Base-by-base conservation (phyloP, 2,113 vertebrate species). In the Cyprinodon brontotheroides region DNA sequence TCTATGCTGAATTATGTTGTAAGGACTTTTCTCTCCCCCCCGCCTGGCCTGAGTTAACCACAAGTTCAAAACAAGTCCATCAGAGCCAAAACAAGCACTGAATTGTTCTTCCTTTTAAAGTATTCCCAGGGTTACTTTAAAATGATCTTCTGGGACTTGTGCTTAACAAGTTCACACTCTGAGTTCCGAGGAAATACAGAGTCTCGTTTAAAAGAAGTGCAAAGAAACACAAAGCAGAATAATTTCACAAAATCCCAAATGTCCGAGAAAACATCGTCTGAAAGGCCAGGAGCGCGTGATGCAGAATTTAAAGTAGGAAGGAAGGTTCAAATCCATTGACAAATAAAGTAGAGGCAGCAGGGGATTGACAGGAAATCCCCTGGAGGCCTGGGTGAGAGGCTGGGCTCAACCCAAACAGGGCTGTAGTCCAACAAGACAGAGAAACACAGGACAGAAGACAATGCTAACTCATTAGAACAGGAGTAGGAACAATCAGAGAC, bases 51-150 rank as follows among this genome's bases (percentile, higher is more conserved):
- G 59, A 72, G 83, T 80, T 78, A 72, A 80, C 39, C 69, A 70
- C 67, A 59, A 74, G 72, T 74, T 73, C 53, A 89, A 84, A 83
- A 83, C 77, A 66, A 59, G 39, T 74, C 40, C 3, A 60, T 38
- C n/a, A 74, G 72, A 77, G 81, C 83, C 89, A 89, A 89, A 86
- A 86, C 72, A 91, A 90, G 74, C 79, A 70, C 45, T 37, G 79
- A 70, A 85, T 81, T 74, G 74, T 87, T 85, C 74, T 82, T 89
- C 77, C 79, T 81, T 84, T 85, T 74, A 61, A 75, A 82, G 77
- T 72, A 74, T 80, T 86, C 71, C 63, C 77, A 74, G 39, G 47
- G 71, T 69, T 78, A 67, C 72, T 47, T 66, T 78, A 8, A 70
- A 86, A 78, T 43, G 20, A 79, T 66, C 79, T 71, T 65, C 36